Percentiles rank a stretch among this genome's conserved stretches.
Evolutionary conservation across 2,888 invertebrate species (phyloP).

Genomic region (Erebia epiphron): DNA sequence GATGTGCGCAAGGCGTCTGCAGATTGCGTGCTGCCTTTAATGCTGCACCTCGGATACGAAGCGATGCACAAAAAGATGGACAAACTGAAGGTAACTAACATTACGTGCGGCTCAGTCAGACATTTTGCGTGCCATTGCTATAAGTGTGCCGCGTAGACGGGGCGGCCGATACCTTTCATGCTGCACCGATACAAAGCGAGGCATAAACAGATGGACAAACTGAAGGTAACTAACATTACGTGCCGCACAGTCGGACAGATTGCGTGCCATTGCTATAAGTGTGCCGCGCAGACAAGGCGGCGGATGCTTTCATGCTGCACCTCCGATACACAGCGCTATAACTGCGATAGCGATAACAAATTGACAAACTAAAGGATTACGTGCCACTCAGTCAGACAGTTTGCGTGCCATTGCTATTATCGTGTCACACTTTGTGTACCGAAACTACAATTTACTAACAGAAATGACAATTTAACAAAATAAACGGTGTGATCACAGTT

Average conservation of each 20-base stretch:
- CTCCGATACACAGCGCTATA: too few species aligned
- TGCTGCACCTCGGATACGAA: slow-evolving; percentile 95
- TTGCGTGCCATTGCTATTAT: slow-evolving; percentile 87
- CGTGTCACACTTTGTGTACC: slow-evolving; percentile 73
- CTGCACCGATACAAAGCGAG: slow-evolving; percentile 94
- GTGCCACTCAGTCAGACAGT: too few species aligned
- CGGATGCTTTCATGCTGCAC: too few species aligned
- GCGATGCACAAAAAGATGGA: slow-evolving; percentile 89
- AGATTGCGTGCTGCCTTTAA: slow-evolving; percentile 94
- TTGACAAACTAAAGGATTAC: slow-evolving; percentile 88
- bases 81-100: slow-evolving; percentile 86
- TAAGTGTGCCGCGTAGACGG: slow-evolving; percentile 95
- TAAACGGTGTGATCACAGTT: too few species aligned
- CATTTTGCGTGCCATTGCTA: slow-evolving; percentile 84
- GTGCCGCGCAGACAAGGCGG: slow-evolving; percentile 89
- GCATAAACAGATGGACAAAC: slow-evolving; percentile 88
- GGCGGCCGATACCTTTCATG: slow-evolving; percentile 95
- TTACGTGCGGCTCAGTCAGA: too few species aligned
- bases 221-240: slow-evolving; percentile 83
- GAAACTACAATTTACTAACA: too few species aligned
- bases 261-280: slow-evolving; percentile 79
- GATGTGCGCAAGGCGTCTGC: slow-evolving; percentile 96
- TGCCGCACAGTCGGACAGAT: too few species aligned
- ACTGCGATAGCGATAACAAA: slow-evolving; percentile 88
- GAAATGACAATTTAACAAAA: too few species aligned